Evolutionary conservation across 2,888 invertebrate species (phyloP).

Genomic region (Tipula confusa): DNA sequence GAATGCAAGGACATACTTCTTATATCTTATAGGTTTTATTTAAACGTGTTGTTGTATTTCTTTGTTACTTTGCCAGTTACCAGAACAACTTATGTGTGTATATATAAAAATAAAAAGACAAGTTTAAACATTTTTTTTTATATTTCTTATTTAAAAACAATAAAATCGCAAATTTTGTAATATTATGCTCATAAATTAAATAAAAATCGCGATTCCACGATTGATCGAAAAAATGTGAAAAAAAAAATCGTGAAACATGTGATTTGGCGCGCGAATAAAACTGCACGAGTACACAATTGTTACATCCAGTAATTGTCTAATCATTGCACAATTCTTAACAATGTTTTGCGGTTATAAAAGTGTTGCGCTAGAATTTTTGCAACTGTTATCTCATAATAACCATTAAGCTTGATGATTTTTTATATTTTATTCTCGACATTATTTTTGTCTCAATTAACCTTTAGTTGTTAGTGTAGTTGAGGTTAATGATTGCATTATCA

Average conservation of each 20-base stretch:
- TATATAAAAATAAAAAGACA: not conserved
- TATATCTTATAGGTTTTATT: not conserved
- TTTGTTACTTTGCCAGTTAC: not conserved
- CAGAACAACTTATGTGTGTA: not conserved
- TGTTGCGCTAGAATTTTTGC: too few relatives aligned
- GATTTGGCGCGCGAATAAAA: not conserved
- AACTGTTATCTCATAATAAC: too few relatives aligned
- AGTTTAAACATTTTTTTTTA: not conserved
- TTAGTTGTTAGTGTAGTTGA: too few relatives aligned
- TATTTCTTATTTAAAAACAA: not conserved
- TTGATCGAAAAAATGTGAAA: not conserved
- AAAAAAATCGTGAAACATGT: not conserved
- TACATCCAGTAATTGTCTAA: too few relatives aligned
- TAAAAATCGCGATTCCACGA: not conserved
- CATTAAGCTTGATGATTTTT: too few relatives aligned
- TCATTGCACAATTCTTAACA: too few relatives aligned
- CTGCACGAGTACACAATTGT: too few relatives aligned
- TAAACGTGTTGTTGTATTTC: not conserved
- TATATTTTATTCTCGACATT: too few relatives aligned
- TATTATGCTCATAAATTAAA: not conserved
- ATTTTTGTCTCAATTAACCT: too few relatives aligned
- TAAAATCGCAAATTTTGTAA: not conserved
- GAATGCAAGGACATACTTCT: conserved; percentile 20
- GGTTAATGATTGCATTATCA: too few relatives aligned
- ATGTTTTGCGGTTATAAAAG: too few relatives aligned